Percentiles rank a stretch among this genome's conserved stretches.
Evolutionary conservation across 2,888 invertebrate species (phyloP).

Genomic region (Patella pellucida): DNA sequence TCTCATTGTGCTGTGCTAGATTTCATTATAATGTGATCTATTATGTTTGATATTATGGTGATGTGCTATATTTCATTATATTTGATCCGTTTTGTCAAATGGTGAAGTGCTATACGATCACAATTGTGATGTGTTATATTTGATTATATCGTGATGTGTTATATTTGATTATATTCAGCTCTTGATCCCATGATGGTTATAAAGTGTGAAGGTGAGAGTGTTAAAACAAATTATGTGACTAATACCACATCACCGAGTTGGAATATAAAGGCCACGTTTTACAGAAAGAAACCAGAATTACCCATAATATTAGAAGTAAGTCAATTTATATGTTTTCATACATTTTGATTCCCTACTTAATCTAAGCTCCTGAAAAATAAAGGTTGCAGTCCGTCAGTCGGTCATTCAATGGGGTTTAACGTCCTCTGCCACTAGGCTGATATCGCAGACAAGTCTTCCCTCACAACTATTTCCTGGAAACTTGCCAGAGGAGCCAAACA

Average conservation of each 20-base stretch:
- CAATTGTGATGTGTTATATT: no score
- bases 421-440: not conserved
- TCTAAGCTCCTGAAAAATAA: not conserved
- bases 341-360: not conserved
- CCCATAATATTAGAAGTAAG: slow-evolving; percentile 72
- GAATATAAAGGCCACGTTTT: slow-evolving; percentile 71
- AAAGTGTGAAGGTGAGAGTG: slow-evolving; percentile 72
- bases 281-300: slow-evolving; percentile 71
- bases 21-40: no score
- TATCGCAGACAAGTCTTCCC: not conserved
- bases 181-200: slow-evolving; percentile 72
- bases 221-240: slow-evolving; percentile 58
- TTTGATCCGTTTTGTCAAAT: no score
- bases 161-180: slow-evolving; percentile 40
- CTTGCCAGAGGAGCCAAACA: no score
- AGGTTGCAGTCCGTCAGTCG: not conserved
- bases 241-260: slow-evolving; percentile 70
- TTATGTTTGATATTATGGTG: no score
- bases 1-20: no score
- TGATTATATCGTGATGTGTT: not conserved
- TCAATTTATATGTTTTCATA: not conserved
- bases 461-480: no score
- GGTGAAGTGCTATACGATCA: no score
- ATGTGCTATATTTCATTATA: no score
- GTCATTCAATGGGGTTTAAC: not conserved